Conservation (phyloP, 2,797 vertebrate species). For the Iguana delicatissima region DNA sequence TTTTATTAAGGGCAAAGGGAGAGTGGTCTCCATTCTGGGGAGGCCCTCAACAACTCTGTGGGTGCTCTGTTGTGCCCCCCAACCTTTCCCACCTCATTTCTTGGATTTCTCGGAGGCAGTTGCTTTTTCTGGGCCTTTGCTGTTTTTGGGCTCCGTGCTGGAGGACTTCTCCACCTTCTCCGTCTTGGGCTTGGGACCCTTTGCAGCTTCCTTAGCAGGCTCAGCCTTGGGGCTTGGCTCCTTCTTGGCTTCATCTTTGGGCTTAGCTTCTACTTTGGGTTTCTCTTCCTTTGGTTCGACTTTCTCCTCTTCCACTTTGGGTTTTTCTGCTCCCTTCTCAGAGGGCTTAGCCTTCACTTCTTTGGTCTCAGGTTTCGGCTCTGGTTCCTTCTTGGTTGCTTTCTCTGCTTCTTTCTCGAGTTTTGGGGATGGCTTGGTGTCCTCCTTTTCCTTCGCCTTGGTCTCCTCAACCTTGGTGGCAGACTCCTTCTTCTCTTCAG, state of each 20-base stretch:
- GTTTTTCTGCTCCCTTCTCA: slow-evolving; percentile 66
- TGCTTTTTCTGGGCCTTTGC: slow-evolving; percentile 73
- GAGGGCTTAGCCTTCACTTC: slow-evolving; percentile 63
- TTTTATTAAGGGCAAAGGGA: neutral
- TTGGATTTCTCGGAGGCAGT: slow-evolving; percentile 75
- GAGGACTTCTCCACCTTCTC: slow-evolving; percentile 86
- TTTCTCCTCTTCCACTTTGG: slow-evolving; percentile 76
- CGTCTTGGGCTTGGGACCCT: slow-evolving; percentile 59
- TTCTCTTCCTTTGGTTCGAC: slow-evolving; percentile 71
- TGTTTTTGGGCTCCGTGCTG: slow-evolving; percentile 83
- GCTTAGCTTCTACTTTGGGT: slow-evolving; percentile 55
- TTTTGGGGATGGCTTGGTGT: slow-evolving; percentile 49
- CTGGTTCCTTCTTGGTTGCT: slow-evolving; percentile 31
- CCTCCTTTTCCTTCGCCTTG: slow-evolving; percentile 66
- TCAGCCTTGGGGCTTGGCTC: slow-evolving; percentile 47
- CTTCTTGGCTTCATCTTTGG: slow-evolving; percentile 52
- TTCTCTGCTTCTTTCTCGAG: slow-evolving; percentile 66
- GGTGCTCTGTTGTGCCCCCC: slow-evolving; percentile 58
- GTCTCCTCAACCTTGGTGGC: slow-evolving; percentile 4
- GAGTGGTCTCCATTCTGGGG: neutral
- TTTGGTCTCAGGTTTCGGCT: slow-evolving; percentile 56
- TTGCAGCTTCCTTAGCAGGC: slow-evolving; percentile 39
- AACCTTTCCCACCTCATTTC: slow-evolving; percentile 50
- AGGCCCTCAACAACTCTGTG: slow-evolving; percentile 31
- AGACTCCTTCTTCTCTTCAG: slow-evolving; percentile 50